phyloP scores from a whole-genome alignment of 2,797 vertebrate genomes.

The Uromys caudimaculatus region DNA sequence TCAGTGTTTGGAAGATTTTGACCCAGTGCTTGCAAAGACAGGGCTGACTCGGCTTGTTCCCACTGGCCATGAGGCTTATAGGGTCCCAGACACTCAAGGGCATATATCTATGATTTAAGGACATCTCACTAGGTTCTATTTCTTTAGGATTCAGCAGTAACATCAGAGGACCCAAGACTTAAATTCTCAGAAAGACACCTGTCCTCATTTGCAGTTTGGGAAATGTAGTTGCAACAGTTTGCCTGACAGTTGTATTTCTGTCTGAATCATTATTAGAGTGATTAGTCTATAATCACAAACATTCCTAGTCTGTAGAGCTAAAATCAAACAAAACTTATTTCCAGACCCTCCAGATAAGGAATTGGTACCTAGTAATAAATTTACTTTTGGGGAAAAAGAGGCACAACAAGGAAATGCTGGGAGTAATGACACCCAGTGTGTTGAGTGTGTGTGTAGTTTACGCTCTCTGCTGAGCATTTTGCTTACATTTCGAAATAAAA shows the following conservation, averaged over 20 bases:
- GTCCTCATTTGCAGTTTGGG: not conserved
- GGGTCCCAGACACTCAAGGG: not conserved
- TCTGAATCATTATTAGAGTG: constrained; percentile 49
- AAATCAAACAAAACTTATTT: constrained; percentile 58
- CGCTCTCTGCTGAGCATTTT: not conserved
- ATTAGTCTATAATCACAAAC: not conserved
- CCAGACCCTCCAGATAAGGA: constrained; percentile 22
- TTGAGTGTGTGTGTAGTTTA: constrained; percentile 10
- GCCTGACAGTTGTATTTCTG: constrained; percentile 23
- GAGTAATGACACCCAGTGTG: not conserved
- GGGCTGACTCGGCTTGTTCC: not conserved
- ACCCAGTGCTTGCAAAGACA: not conserved
- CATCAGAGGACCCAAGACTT: not conserved
- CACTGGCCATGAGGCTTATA: not conserved
- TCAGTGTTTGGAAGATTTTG: not conserved
- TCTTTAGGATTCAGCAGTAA: not conserved
- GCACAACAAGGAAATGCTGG: constrained; percentile 42
- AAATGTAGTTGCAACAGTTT: constrained; percentile 41
- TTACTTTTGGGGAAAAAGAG: constrained; percentile 22
- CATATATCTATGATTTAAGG: not conserved
- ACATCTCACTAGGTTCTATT: not conserved
- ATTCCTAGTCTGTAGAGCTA: constrained; percentile 44
- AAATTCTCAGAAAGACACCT: not conserved
- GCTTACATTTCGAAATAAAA: constrained; percentile 47
- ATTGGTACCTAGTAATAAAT: constrained; percentile 53